Percentiles rank a stretch among this genome's conserved stretches.
These are phyloP conservation scores for Lucilia cuprina DNA, from an alignment of 1,140 invertebrate species.

Conservation along the genomic window DNA sequence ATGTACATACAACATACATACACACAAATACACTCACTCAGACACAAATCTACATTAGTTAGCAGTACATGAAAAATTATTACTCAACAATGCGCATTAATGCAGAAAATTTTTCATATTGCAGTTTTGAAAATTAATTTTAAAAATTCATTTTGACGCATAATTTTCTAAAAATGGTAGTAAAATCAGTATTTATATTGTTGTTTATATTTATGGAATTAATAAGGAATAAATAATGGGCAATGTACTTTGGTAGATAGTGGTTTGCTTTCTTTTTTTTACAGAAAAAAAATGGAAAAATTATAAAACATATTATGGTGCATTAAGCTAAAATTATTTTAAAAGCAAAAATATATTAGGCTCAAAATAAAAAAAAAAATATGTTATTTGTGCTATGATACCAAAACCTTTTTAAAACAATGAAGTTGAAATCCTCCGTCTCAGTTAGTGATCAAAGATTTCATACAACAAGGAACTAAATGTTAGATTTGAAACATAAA, in stretches of 20 bases:
- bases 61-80: constrained; percentile 20
- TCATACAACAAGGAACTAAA: too few relatives aligned
- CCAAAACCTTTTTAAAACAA: too few relatives aligned
- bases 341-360: too few relatives aligned
- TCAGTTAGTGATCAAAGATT: too few relatives aligned
- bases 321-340: too few relatives aligned
- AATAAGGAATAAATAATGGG: not conserved
- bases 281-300: not conserved
- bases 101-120: constrained; percentile 31
- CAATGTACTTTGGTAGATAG: not conserved
- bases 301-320: too few relatives aligned
- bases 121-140: constrained; percentile 34
- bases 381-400: too few relatives aligned
- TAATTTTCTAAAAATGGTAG: constrained; percentile 15
- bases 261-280: not conserved
- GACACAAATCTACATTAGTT: not conserved
- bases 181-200: constrained; percentile 13
- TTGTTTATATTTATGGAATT: constrained; percentile 31
- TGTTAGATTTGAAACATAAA: too few relatives aligned
- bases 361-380: too few relatives aligned
- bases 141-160: constrained; percentile 35
- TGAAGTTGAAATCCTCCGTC: too few relatives aligned
- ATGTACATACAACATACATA: not conserved
- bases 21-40: not conserved
- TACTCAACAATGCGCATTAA: constrained; percentile 34